Evolutionary conservation across 2,797 vertebrate genomes (phyloP), one percentile per base, ranked within the genome.

Genomic region (Rachycentron canadum): DNA sequence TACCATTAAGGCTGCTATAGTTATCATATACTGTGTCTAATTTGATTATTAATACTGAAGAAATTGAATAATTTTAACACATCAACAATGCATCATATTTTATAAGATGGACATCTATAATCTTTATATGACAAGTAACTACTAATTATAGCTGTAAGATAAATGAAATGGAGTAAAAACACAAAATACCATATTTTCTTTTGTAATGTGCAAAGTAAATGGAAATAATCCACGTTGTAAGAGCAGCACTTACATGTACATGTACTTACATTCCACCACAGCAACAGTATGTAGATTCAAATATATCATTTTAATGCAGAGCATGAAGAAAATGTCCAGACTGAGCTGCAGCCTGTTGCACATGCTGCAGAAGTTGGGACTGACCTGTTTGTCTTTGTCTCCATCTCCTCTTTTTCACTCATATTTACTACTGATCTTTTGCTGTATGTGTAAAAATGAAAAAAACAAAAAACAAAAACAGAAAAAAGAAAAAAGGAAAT

Each of bases 351-450:
- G 68, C 62, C 40, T 74, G 74, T 63, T 80, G 68, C 55, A 49
- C 60, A 52, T 1, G 21, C 12, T 16, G 17, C 26, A 40, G 7
- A 32, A 69, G 25, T 26, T 26, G 25, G 16, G 52, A 43, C 59
- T 67, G 66, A 73, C 58, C 70, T 73, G 68, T 47, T 57, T 47
- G 69, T 60, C 52, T 73, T 43, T 30, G 56, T 59, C 63, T 75
- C 34, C 4, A 6, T 50, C 5, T 59, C 57, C 38, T 72, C 40
- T 10, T 28, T n/a, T 49, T 53, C 43, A 40, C 45, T 76, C 4
- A 34, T 16, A 7, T 2, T 17, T 16, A 21, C 34, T 8, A 26
- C 8, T 17, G 19, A 19, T 38, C 38, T 26, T 38, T 59, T 36
- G 34, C 34, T 23, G 32, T 58, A 5, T 7, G 57, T 23, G 19